These are phyloP conservation scores for Nemurella pictetii DNA, from an alignment of 2,888 invertebrate genomes.

Conservation along the genomic window DNA sequence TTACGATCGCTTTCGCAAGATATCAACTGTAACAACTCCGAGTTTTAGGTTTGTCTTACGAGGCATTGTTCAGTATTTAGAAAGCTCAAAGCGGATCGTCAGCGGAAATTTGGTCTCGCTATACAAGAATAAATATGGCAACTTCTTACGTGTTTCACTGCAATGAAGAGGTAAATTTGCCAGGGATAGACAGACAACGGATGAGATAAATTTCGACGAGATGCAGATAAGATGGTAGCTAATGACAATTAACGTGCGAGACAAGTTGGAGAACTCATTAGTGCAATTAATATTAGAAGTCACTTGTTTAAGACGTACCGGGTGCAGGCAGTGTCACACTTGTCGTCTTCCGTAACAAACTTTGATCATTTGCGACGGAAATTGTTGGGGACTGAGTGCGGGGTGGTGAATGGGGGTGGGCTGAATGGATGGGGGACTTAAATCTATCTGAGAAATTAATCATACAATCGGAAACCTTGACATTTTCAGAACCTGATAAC, in stretches of 20 bases:
- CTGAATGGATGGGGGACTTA: no score
- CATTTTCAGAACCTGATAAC: neutral
- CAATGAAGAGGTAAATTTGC: neutral
- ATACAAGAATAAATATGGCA: neutral
- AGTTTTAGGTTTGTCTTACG: neutral
- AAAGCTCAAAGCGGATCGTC: neutral
- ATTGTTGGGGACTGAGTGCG: neutral
- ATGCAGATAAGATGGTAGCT: conserved; percentile 15
- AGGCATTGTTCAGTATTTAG: conserved; percentile 17
- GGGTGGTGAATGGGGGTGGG: neutral
- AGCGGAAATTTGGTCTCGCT: neutral
- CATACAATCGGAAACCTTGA: neutral
- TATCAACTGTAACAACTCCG: neutral
- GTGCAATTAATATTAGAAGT: conserved; percentile 35
- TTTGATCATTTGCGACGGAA: conserved; percentile 30
- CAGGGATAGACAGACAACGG: neutral
- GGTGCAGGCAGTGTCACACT: conserved; percentile 1
- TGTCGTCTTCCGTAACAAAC: conserved; percentile 27
- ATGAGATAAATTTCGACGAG: conserved; percentile 3
- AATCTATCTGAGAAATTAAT: neutral
- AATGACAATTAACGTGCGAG: conserved; percentile 28
- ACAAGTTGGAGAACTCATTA: conserved; percentile 37
- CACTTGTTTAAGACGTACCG: conserved; percentile 26
- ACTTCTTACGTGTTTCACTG: neutral
- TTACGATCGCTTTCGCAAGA: neutral